phyloP scores from a whole-genome alignment of 1,140 invertebrate species.

The Homarus americanus region DNA sequence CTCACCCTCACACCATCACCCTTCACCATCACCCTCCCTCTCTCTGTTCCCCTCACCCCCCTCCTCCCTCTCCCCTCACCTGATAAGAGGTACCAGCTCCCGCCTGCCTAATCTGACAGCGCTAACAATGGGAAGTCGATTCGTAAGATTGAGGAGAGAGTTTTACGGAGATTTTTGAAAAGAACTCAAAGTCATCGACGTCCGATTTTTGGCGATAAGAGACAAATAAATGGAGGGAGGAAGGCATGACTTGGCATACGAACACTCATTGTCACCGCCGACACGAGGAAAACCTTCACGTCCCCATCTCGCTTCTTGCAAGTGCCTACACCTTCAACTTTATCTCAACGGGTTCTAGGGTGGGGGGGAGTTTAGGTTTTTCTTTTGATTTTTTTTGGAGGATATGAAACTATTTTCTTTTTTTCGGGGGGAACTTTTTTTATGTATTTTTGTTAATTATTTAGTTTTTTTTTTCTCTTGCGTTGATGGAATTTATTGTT shows the following conservation, averaged over 20 bases:
- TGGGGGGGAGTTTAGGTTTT: too few relatives aligned
- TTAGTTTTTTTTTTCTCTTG: too few relatives aligned
- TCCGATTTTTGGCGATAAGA: constrained; percentile 42
- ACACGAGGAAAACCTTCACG: background rate
- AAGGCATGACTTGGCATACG: constrained; percentile 9
- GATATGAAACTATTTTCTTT: background rate
- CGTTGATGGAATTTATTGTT: too few relatives aligned
- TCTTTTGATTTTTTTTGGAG: too few relatives aligned
- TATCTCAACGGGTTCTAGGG: too few relatives aligned
- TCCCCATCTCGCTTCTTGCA: background rate
- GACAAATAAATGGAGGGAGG: constrained; percentile 23
- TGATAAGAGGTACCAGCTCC: background rate
- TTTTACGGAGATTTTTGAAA: constrained; percentile 32
- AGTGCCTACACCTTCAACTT: too few relatives aligned
- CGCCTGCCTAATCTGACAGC: constrained; percentile 25
- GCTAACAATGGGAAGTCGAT: constrained; percentile 34
- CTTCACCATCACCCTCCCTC: too few relatives aligned
- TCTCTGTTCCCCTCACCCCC: background rate
- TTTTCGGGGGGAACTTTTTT: background rate
- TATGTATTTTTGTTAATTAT: too few relatives aligned
- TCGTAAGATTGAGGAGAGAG: constrained; percentile 19
- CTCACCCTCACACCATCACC: background rate
- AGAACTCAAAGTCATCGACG: constrained; percentile 18
- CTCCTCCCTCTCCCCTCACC: background rate
- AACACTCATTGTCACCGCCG: background rate